Evolutionary conservation across 2,797 vertebrate genomes (phyloP).

Genomic region (Momotus momota): DNA sequence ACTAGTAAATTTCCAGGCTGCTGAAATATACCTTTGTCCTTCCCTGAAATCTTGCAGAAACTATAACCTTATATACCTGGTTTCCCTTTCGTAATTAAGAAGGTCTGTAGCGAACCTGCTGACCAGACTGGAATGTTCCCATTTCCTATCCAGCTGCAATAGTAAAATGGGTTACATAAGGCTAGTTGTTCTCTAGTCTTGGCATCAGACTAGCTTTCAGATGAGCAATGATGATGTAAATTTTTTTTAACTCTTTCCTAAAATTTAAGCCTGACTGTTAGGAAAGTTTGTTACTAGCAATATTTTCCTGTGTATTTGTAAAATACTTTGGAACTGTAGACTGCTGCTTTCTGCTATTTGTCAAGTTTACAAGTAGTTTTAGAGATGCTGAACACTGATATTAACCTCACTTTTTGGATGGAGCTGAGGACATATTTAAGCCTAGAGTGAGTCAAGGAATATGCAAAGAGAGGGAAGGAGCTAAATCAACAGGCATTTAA

Average conservation of each 20-base stretch:
- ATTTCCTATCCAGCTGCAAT: slow-evolving; percentile 40
- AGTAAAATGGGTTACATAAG: slow-evolving; percentile 12
- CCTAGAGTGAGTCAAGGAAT: background rate
- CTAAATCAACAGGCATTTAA: background rate
- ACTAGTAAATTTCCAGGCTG: background rate
- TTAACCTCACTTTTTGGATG: background rate
- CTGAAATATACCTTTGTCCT: background rate
- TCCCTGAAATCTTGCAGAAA: background rate
- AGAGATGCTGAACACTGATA: background rate
- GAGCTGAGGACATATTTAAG: background rate
- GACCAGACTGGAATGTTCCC: slow-evolving; percentile 47
- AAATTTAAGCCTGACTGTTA: background rate
- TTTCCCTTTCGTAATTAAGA: slow-evolving; percentile 5
- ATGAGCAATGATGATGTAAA: background rate
- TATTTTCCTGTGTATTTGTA: background rate
- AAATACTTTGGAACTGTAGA: background rate
- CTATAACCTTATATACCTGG: background rate
- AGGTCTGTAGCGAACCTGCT: background rate
- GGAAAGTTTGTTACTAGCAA: background rate
- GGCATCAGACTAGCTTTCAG: background rate
- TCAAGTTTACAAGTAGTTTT: background rate
- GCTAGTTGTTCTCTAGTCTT: background rate
- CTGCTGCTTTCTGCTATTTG: background rate
- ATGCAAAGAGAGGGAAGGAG: background rate
- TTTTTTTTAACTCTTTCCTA: background rate